Evolutionary conservation across 2,888 invertebrate genomes (phyloP).

Genomic region (Tipula confusa): DNA sequence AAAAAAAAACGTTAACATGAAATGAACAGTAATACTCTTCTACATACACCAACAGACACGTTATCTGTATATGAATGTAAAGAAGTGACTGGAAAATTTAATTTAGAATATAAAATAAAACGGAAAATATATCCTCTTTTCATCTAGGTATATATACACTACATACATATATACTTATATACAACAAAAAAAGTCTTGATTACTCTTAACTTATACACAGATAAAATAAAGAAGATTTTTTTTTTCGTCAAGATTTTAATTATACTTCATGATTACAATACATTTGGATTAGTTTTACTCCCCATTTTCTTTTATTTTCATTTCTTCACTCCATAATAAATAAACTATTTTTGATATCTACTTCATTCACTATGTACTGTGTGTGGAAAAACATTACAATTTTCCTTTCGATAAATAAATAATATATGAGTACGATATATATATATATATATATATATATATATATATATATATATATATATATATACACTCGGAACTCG

Average conservation of each 20-base stretch:
- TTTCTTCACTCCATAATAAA: not conserved
- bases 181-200: not conserved
- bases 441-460: no score
- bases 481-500: no score
- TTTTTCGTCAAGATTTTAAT: constrained; percentile 9
- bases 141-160: not conserved
- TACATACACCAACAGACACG: not conserved
- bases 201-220: not conserved
- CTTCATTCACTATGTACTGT: constrained; percentile 5
- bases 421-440: no score
- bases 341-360: not conserved
- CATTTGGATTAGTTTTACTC: not conserved
- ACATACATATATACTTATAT: not conserved
- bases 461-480: no score
- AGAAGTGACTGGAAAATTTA: constrained; percentile 12
- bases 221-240: not conserved
- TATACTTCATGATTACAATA: constrained; percentile 12
- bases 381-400: constrained; percentile 5
- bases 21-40: not conserved
- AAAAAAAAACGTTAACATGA: not conserved
- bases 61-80: not conserved
- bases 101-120: constrained; percentile 16
- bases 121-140: not conserved
- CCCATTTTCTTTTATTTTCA: constrained; percentile 12
- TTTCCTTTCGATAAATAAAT: not conserved